Percentiles rank a stretch among this genome's conserved stretches.
phyloP scores from a whole-genome alignment of 2,113 vertebrate genomes.

The Triplophysa rosa region DNA sequence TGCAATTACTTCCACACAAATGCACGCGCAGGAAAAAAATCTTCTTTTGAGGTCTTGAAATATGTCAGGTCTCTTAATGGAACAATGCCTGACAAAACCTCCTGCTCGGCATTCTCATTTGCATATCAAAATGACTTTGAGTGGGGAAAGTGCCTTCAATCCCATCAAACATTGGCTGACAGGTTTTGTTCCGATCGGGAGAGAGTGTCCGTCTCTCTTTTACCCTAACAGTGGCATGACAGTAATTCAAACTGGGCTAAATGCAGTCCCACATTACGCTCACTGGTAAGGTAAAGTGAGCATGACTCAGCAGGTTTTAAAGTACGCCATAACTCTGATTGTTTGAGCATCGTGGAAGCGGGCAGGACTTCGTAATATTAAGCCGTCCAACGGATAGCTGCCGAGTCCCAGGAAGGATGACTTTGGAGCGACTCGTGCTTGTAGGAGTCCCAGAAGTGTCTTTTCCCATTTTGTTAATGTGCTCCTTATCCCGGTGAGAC shows the following conservation, averaged over 20 bases:
- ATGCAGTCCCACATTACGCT: slow-evolving; percentile 44
- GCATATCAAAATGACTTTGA: slow-evolving; percentile 43
- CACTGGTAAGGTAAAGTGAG: slow-evolving; percentile 43
- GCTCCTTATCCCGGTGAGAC: slow-evolving; percentile 35
- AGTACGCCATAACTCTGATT: slow-evolving; percentile 30
- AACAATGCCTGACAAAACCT: slow-evolving; percentile 33
- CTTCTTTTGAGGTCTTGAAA: slow-evolving; percentile 34
- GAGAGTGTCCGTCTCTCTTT: slow-evolving; percentile 10
- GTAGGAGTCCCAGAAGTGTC: slow-evolving; percentile 25
- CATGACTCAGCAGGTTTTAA: slow-evolving; percentile 54
- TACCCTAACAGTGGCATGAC: slow-evolving; percentile 1
- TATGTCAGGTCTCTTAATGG: slow-evolving; percentile 40
- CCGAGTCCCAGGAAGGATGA: slow-evolving; percentile 34
- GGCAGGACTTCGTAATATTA: slow-evolving; percentile 32
- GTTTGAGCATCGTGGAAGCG: neutral
- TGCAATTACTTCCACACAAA: slow-evolving; percentile 22
- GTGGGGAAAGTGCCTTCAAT: neutral
- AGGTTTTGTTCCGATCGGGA: slow-evolving; percentile 33
- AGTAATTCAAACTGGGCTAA: slow-evolving; percentile 49
- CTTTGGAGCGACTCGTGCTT: slow-evolving; percentile 12
- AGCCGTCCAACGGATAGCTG: slow-evolving; percentile 27
- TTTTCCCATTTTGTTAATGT: slow-evolving; percentile 34
- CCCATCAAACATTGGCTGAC: slow-evolving; percentile 22
- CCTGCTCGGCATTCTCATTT: slow-evolving; percentile 34
- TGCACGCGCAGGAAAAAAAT: neutral